These are phyloP conservation scores for Propithecus deckenii DNA, from an alignment of 2,797 vertebrate genomes.

Conservation along the genomic window DNA sequence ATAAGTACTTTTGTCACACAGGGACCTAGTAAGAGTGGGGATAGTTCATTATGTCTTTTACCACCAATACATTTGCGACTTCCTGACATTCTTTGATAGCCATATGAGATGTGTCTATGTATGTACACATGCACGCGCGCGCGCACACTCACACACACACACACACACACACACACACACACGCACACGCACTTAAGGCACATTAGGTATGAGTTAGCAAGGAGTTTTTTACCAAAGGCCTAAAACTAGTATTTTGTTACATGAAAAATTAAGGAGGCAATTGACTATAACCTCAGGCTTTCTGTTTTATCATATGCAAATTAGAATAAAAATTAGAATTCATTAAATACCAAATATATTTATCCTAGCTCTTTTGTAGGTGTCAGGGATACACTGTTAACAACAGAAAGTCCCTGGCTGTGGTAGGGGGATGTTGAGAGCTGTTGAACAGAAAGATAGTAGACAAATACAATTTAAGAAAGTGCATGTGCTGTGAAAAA, in stretches of 20 bases:
- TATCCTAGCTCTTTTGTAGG: background rate
- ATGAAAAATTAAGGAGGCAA: background rate
- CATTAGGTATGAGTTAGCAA: background rate
- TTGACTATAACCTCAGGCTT: background rate
- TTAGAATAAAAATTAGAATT: background rate
- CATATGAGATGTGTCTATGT: background rate
- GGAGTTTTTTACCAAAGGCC: background rate
- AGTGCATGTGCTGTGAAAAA: background rate
- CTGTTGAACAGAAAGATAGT: background rate
- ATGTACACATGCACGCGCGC: background rate
- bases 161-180: background rate
- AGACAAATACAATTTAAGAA: background rate
- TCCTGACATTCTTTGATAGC: background rate
- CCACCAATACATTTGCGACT: background rate
- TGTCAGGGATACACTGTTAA: background rate
- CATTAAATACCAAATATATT: background rate
- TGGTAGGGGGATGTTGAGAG: background rate
- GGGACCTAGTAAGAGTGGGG: background rate
- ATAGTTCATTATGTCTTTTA: background rate
- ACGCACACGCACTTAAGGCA: background rate
- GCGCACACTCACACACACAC: background rate
- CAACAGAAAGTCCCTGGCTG: background rate
- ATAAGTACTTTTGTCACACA: background rate
- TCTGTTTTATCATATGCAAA: background rate
- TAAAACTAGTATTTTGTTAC: background rate